These are phyloP conservation scores for Drosophila melanocephala DNA, from an alignment of 2,888 invertebrate species.

Conservation along the genomic window DNA sequence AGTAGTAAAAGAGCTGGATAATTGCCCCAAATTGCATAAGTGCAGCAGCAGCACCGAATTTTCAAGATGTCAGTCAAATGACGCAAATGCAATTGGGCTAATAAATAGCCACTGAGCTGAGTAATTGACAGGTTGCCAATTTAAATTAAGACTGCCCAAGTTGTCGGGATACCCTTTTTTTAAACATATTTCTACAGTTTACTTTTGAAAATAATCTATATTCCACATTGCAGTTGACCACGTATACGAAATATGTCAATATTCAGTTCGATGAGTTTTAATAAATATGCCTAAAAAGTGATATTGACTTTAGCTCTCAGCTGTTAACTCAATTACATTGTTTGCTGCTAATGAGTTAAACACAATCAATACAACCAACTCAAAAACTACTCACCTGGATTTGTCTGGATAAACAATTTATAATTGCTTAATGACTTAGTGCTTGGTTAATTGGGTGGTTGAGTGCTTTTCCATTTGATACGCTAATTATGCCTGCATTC, in stretches of 20 bases:
- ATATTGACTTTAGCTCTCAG: neutral
- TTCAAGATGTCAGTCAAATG: neutral
- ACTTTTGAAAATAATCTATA: neutral
- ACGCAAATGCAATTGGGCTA: neutral
- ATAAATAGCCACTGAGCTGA: neutral
- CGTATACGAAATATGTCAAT: neutral
- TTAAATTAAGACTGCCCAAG: neutral
- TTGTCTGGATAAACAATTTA: constrained; percentile 1
- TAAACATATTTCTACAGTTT: neutral
- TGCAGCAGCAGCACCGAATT: neutral
- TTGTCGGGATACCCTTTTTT: neutral
- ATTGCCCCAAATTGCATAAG: neutral
- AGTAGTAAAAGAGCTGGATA: neutral
- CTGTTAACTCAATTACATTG: neutral
- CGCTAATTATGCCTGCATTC: constrained; percentile 3
- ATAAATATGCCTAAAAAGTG: neutral
- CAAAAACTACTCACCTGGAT: neutral
- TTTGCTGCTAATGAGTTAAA: neutral
- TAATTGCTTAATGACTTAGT: constrained; percentile 3
- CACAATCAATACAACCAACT: neutral
- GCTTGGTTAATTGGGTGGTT: neutral
- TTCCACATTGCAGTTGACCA: neutral
- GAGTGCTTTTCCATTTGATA: neutral
- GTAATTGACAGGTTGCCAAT: neutral
- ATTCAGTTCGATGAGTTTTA: neutral